phyloP scores from a whole-genome alignment of 30 jellyfish, hydroid and myxozoan species.

The Calvadosia cruxmelitensis region DNA sequence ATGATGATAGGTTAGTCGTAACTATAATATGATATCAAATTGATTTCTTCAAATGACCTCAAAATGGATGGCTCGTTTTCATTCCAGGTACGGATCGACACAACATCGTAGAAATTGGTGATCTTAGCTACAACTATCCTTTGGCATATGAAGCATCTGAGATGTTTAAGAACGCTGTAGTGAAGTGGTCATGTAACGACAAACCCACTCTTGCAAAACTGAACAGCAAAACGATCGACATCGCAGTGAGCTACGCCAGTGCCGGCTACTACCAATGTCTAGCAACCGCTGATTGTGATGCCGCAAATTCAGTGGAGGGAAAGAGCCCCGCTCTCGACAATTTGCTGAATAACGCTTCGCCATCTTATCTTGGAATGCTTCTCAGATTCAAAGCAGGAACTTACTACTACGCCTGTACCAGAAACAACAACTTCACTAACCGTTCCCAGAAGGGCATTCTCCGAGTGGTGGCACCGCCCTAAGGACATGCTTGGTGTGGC shows the following conservation, averaged over 20 bases:
- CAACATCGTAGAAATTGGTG: conserved; percentile 50
- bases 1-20: too few relatives aligned
- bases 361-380: conserved; percentile 73
- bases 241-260: conserved; percentile 61
- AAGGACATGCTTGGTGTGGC: too few relatives aligned
- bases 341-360: conserved; percentile 68
- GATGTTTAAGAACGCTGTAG: conserved; percentile 39
- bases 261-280: conserved; percentile 60
- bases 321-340: conserved; percentile 27
- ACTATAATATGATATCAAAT: too few relatives aligned
- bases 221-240: conserved; percentile 12
- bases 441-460: conserved; percentile 55
- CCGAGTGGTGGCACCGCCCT: too few relatives aligned
- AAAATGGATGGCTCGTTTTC: too few relatives aligned
- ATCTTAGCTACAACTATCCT: conserved; percentile 67
- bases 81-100: conserved; percentile 74
- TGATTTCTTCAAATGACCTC: too few relatives aligned
- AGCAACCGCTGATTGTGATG: conserved; percentile 23
- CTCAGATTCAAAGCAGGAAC: conserved; percentile 30
- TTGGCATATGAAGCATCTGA: conserved; percentile 54
- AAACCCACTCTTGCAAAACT: not conserved
- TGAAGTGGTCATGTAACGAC: conserved; percentile 21
- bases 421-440: conserved; percentile 78
- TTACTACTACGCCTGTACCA: conserved; percentile 69
- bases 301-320: conserved; percentile 27